Evolutionary conservation across 2,888 invertebrate species (phyloP).

Genomic region (Rhimphoctona megacephalus): DNA sequence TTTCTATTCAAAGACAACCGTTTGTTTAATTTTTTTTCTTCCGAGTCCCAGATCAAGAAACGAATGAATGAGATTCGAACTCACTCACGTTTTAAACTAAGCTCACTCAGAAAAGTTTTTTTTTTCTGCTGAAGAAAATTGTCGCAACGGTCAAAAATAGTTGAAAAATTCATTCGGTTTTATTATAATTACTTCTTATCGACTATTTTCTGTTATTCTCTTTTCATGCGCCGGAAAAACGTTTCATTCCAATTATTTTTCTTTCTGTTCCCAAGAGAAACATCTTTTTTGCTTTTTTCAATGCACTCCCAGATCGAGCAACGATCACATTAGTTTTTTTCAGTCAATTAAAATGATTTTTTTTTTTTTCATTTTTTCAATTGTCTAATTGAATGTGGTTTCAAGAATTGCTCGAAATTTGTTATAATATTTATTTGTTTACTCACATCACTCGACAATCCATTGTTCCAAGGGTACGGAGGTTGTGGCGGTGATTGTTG

Average conservation of each 20-base stretch:
- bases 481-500: slow-evolving; percentile 83
- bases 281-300: slow-evolving; percentile 19
- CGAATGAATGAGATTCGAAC: background rate
- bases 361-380: too few species aligned
- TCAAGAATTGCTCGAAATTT: background rate
- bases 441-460: slow-evolving; percentile 83
- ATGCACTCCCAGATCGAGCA: background rate
- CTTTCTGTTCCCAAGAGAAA: background rate
- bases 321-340: background rate
- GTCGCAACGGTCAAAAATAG: background rate
- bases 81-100: background rate
- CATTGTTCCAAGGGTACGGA: slow-evolving; percentile 84
- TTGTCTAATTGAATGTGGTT: background rate
- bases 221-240: background rate
- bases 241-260: slow-evolving; percentile 54
- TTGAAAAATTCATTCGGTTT: background rate
- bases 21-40: slow-evolving; percentile 27
- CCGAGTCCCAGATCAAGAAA: background rate
- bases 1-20: slow-evolving; percentile 25
- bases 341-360: too few species aligned
- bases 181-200: too few species aligned
- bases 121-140: background rate
- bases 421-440: background rate
- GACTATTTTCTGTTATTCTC: too few species aligned
- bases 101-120: background rate